These are phyloP conservation scores for Phoxinus phoxinus DNA, from an alignment of 2,113 vertebrate species.

Conservation along the genomic window DNA sequence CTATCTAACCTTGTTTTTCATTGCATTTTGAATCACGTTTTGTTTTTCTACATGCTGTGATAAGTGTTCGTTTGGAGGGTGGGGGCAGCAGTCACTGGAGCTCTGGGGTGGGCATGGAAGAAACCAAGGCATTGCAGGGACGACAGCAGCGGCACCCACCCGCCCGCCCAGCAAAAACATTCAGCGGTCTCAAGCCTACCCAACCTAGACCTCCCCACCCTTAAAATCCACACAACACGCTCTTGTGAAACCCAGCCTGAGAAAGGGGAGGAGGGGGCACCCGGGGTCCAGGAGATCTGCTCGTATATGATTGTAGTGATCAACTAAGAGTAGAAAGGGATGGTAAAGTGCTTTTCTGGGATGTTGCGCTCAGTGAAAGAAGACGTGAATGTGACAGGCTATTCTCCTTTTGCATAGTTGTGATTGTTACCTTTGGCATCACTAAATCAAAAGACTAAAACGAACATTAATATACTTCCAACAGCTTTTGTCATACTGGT, in stretches of 20 bases:
- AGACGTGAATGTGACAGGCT: not conserved
- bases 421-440: slow-evolving; percentile 56
- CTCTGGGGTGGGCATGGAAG: slow-evolving; percentile 67
- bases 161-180: slow-evolving; percentile 59
- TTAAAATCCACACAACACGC: slow-evolving; percentile 32
- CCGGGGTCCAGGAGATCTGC: slow-evolving; percentile 16
- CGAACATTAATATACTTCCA: not conserved
- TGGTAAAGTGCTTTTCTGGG: slow-evolving; percentile 31
- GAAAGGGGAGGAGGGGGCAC: slow-evolving; percentile 41
- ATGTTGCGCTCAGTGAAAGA: not conserved
- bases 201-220: slow-evolving; percentile 21
- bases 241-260: slow-evolving; percentile 4
- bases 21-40: slow-evolving; percentile 58
- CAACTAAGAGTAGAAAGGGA: not conserved
- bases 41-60: slow-evolving; percentile 57
- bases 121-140: slow-evolving; percentile 67
- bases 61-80: slow-evolving; percentile 52
- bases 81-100: slow-evolving; percentile 43
- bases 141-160: slow-evolving; percentile 68
- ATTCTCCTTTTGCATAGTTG: slow-evolving; percentile 57
- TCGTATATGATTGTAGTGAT: not conserved
- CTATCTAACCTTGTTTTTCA: slow-evolving; percentile 51
- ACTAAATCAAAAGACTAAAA: slow-evolving; percentile 20
- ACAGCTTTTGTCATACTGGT: not conserved
- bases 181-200: slow-evolving; percentile 62